A percentile compares a stretch with the other conserved stretches of the same genome.
Conservation (phyloP, 1,140 invertebrate genomes). For the Lithobius niger region DNA sequence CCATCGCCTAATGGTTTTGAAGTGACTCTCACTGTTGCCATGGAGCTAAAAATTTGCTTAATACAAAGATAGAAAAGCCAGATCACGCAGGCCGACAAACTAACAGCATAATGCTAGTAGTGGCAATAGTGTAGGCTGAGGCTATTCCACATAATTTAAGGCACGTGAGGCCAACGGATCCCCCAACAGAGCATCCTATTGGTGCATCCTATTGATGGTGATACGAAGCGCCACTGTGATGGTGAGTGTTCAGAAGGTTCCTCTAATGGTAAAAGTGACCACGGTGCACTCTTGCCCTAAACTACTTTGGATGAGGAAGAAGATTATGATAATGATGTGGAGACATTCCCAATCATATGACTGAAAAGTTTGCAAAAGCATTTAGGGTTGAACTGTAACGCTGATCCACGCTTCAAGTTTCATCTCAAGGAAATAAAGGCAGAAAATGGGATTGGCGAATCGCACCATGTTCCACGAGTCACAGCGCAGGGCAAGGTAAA, state of each 20-base stretch:
- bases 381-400: no score
- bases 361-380: no score
- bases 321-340: slow-evolving; percentile 45
- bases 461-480: slow-evolving; percentile 45
- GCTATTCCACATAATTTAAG: not conserved
- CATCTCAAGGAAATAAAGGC: no score
- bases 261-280: slow-evolving; percentile 5
- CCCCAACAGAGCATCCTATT: not conserved
- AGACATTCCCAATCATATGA: no score
- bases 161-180: not conserved
- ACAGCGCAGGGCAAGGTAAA: slow-evolving; percentile 74
- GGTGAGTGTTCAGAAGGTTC: not conserved
- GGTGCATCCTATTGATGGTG: not conserved
- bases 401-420: slow-evolving; percentile 13
- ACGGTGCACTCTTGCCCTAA: slow-evolving; percentile 10
- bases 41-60: slow-evolving; percentile 14
- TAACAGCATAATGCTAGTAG: slow-evolving; percentile 44
- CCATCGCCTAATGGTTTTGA: slow-evolving; percentile 12
- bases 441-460: no score
- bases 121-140: slow-evolving; percentile 15
- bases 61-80: slow-evolving; percentile 16
- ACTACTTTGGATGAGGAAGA: slow-evolving; percentile 14
- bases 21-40: slow-evolving; percentile 19
- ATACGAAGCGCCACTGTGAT: not conserved
- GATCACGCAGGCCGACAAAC: slow-evolving; percentile 38